These are phyloP conservation scores for Saturnia japonica DNA, from an alignment of 2,888 invertebrate species.

Conservation along the genomic window DNA sequence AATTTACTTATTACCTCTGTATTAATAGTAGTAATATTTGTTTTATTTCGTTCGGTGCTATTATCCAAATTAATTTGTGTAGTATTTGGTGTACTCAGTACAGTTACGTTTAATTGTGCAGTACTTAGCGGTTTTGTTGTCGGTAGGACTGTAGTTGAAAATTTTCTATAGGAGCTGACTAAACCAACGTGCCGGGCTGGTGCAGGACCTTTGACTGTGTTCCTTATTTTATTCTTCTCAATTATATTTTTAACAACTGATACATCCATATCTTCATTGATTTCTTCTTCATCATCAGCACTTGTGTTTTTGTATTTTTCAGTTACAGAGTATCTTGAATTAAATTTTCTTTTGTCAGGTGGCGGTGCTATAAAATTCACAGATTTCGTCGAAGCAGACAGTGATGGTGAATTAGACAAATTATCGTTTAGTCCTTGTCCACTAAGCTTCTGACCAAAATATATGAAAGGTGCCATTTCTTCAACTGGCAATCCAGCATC, in stretches of 20 bases:
- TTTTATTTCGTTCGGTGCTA: slow-evolving; percentile 44
- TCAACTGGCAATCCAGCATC: slow-evolving; percentile 84
- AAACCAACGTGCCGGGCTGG: slow-evolving; percentile 72
- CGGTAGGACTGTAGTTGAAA: slow-evolving; percentile 56
- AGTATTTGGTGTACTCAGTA: slow-evolving; percentile 51
- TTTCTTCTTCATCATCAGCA: slow-evolving; percentile 80
- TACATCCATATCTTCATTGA: slow-evolving; percentile 83
- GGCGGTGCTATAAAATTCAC: slow-evolving; percentile 71
- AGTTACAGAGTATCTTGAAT: slow-evolving; percentile 73
- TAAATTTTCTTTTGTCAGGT: slow-evolving; percentile 68
- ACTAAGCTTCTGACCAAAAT: slow-evolving; percentile 85
- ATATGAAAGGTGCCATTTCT: slow-evolving; percentile 86
- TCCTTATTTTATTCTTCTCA: slow-evolving; percentile 78
- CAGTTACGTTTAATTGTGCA: slow-evolving; percentile 60
- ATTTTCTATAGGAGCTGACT: slow-evolving; percentile 75
- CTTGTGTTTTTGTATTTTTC: slow-evolving; percentile 76
- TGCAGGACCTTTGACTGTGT: slow-evolving; percentile 77
- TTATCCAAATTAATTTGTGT: slow-evolving; percentile 48
- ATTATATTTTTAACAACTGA: slow-evolving; percentile 81
- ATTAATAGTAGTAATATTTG: slow-evolving; percentile 37
- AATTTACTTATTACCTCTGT: slow-evolving; percentile 41
- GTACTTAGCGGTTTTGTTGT: slow-evolving; percentile 56
- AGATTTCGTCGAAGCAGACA: slow-evolving; percentile 76
- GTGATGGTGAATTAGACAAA: slow-evolving; percentile 69
- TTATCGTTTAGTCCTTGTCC: slow-evolving; percentile 67